Base-by-base conservation (phyloP, 1,140 invertebrate genomes). In the Mycetomoellerius zeteki region DNA sequence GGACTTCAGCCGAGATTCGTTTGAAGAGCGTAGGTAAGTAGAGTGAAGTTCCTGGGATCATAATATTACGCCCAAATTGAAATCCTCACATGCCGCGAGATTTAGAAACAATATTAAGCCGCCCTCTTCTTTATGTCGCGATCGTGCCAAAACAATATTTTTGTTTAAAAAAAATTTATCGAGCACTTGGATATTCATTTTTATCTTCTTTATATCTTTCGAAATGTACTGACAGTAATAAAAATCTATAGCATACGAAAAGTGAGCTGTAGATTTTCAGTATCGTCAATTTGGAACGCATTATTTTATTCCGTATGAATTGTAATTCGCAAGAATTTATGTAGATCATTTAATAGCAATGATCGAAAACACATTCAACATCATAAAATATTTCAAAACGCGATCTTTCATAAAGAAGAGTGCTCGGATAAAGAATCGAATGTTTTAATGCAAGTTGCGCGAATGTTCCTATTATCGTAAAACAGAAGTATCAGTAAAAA, bases 1-100 rank as follows among this genome's bases (percentile, higher is more conserved):
- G 96, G 97, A 98, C 96, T 98, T 98, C 93, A 98, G 97, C 94
- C 96, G 97, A 89, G 97, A 98, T 95, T 97, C 97, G 60, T 98
- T 98, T 95, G 97, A 98, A 95, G 97, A 98, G 92, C 97, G 97
- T 95, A 97, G 97, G 97, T 98, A 96, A 96, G 96, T 96, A 93
- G 91, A 93, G 85, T 84, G 69, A 84, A 84, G 80, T 86, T 77
- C 86, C 54, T 24, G 88, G 81, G 76, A 86, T 86, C 73, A 92
- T 78, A 89, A 62, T 86, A 89, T 85, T 84, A 91, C 3, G 80
- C 85, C 94, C 92, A 80, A 95, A 94, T 84, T 62, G 64, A 65
- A 88, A 90, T 88, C 64, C 77, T 73, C 37, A 73, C 16, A 72
- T 88, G 43, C 19, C 72, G 85, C 52, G 54, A 69, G 12, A 60